A percentile compares a stretch with the other conserved stretches of the same genome.
phyloP scores from a whole-genome alignment of 2,113 vertebrate species.

The Prunella himalayana region DNA sequence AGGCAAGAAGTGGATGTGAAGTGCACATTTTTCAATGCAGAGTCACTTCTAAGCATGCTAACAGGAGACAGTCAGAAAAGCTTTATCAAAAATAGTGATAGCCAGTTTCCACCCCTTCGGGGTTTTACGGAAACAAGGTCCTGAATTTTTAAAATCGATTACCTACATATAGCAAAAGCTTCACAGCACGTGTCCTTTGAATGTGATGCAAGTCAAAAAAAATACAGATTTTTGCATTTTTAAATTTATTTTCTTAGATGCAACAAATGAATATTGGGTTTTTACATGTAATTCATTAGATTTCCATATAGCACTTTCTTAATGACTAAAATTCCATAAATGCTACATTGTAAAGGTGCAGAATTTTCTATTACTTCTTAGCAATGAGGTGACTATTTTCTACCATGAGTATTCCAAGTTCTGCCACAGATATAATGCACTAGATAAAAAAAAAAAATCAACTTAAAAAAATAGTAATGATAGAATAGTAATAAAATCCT shows the following conservation, averaged over 20 bases:
- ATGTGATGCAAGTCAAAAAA: conserved; percentile 22
- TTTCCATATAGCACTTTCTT: background rate
- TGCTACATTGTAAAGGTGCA: background rate
- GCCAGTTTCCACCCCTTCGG: background rate
- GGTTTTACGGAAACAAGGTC: background rate
- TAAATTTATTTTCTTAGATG: background rate
- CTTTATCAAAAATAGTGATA: background rate
- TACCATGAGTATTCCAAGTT: conserved; percentile 15
- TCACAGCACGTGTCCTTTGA: background rate
- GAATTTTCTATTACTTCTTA: background rate
- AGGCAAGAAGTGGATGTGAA: background rate
- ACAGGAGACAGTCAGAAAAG: background rate
- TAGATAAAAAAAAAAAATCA: background rate
- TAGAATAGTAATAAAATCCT: background rate
- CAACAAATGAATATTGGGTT: conserved; percentile 50
- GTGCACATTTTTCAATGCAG: background rate
- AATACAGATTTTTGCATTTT: background rate
- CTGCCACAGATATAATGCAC: conserved; percentile 22
- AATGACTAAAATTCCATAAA: background rate
- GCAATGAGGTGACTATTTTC: background rate
- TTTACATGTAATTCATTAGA: background rate
- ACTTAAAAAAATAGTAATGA: background rate
- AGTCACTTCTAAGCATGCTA: background rate
- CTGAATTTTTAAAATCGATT: background rate
- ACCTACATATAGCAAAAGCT: background rate